phyloP scores from a whole-genome alignment of 1,140 invertebrate genomes.

The Lasioglossum baleicum region DNA sequence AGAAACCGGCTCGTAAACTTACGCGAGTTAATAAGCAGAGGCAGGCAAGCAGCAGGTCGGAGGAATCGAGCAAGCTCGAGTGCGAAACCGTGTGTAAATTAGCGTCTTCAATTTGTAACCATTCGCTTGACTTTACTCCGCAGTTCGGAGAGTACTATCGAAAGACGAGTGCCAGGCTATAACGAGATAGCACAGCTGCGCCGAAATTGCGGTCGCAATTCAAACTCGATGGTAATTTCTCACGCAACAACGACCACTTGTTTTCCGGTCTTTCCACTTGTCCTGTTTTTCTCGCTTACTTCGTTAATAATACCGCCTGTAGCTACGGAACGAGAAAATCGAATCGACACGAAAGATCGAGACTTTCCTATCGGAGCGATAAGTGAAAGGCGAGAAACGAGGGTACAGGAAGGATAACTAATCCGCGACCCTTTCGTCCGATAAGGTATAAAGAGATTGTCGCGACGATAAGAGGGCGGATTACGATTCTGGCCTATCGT shows the following conservation, averaged over 20 bases:
- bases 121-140: conserved; percentile 70
- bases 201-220: not conserved
- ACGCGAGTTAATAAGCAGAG: conserved; percentile 77
- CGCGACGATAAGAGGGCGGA: not conserved
- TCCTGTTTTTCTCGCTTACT: too few relatives aligned
- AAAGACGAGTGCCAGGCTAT: conserved; percentile 41
- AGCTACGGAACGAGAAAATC: too few relatives aligned
- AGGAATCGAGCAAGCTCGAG: conserved; percentile 55
- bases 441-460: not conserved
- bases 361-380: too few relatives aligned
- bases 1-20: conserved; percentile 74
- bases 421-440: not conserved
- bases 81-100: conserved; percentile 76
- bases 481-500: not conserved
- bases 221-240: not conserved
- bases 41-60: conserved; percentile 27
- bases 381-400: too few relatives aligned
- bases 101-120: conserved; percentile 79
- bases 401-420: not conserved
- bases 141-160: conserved; percentile 36
- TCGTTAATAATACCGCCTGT: too few relatives aligned
- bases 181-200: not conserved
- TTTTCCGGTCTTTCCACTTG: too few relatives aligned
- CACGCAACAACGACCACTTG: too few relatives aligned
- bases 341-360: too few relatives aligned